Evolutionary conservation across 2,797 vertebrate species (phyloP), one percentile per base, ranked within the genome.

Genomic region (Rhinichthys osculus): DNA sequence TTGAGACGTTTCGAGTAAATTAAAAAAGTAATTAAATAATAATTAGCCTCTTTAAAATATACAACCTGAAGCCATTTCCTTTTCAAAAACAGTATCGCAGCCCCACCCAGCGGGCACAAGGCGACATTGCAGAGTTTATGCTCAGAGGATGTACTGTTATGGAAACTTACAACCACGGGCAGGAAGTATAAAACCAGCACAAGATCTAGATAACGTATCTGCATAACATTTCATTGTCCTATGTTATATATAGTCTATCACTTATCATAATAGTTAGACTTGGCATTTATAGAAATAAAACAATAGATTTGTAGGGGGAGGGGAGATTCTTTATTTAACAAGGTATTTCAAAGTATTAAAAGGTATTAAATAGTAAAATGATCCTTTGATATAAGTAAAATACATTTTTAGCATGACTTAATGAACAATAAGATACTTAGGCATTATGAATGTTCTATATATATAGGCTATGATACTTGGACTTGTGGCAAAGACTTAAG

Each of bases 71-170:
- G 14, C 2, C 1, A 27, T 27, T n/a, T 71, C 47, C 5, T 27
- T 35, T 19, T 54, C 21, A 70, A 59, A 40, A 85, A 42, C 33
- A 52, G 73, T 27, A 64, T n/a, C 10, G 21, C 47, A 62, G 30
- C 79, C 2, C 87, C 87, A 71, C 73, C 87, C 44, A 85, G 83
- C 35, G 83, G 16, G 6, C 17, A 44, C 5, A 81, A 50, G 21
- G 40, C 23, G 33, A 57, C 17, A 76, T 47, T 81, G 70, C 27
- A 70, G 4, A 19, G 16, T 79, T 64, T 27, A 47, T 44, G 17
- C n/a, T 47, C 17, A 30, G 40, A 79, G 17, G 5, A 30, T 66
- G 13, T 33, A 78, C 8, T 74, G 27, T 40, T 40, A n/a, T 59
- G 64, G 30, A 69, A 69, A 57, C 35, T 19, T 44, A 7, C 9